Percentiles rank a stretch among this genome's conserved stretches.
phyloP scores from a whole-genome alignment of 2,888 invertebrate species.

The Euclidia mi region DNA sequence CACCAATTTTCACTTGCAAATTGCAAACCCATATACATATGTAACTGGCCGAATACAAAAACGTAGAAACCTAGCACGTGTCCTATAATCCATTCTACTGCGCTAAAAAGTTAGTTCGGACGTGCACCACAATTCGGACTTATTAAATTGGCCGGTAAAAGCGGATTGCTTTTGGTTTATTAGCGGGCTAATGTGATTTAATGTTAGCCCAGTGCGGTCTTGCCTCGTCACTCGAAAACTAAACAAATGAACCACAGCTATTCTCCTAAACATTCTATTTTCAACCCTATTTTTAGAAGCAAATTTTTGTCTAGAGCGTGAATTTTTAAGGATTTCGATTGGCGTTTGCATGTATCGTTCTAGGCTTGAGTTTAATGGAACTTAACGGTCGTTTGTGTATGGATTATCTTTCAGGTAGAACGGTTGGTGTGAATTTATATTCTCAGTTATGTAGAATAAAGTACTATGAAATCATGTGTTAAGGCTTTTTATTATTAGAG shows the following conservation, averaged over 20 bases:
- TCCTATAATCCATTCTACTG: slow-evolving; percentile 47
- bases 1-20: background rate
- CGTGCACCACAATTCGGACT: slow-evolving; percentile 59
- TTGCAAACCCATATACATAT: slow-evolving; percentile 1
- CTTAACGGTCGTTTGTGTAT: slow-evolving; percentile 24
- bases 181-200: slow-evolving; percentile 85
- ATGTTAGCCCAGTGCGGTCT: slow-evolving; percentile 73
- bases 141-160: slow-evolving; percentile 74
- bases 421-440: too few species aligned
- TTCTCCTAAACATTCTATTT: slow-evolving; percentile 18
- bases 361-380: slow-evolving; percentile 18
- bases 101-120: slow-evolving; percentile 48
- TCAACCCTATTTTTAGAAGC: slow-evolving; percentile 30
- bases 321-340: slow-evolving; percentile 34
- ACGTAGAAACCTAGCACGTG: slow-evolving; percentile 33
- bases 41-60: slow-evolving; percentile 24
- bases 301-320: slow-evolving; percentile 9
- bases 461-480: too few species aligned
- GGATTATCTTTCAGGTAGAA: too few species aligned
- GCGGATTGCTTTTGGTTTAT: slow-evolving; percentile 84
- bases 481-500: too few species aligned
- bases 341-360: slow-evolving; percentile 18
- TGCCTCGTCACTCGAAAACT: slow-evolving; percentile 77
- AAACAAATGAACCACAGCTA: slow-evolving; percentile 68
- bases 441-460: too few species aligned